Base-by-base conservation (phyloP, 2,888 invertebrate genomes). In the Tetanocera ferruginea region DNA sequence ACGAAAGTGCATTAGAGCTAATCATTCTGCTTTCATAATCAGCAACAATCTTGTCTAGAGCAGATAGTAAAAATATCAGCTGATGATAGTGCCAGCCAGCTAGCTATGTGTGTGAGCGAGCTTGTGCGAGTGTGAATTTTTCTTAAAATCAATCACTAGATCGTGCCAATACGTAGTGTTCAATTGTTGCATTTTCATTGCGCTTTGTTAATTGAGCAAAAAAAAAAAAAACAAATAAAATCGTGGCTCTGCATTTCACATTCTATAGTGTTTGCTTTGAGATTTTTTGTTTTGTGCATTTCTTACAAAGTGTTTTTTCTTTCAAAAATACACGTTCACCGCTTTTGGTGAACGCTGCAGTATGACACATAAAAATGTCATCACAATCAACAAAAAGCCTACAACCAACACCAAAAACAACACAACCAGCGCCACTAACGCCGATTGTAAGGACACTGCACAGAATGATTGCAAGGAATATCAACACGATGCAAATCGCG, bases 401-500 rank as follows among this genome's bases (percentile, higher is more conserved):
- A 31, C 52, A 8, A 51, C 25, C 14, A 49, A 17, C 28, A 31
- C 52, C 25, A 31, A 17, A 25, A 17, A 11, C n/a, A 51, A 25
- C 52, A 62, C 34, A 28, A 55, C 19, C 5, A n/a, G 3, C 34
- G n/a, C 17, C 55, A 52, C n/a, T n/a, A n/a, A n/a, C n/a, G n/a
- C 1, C 34, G 51, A 11, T 14, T 19, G n/a, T 34, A n/a, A 34
- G 11, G 64, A 74, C 11, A 25, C 57, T 5, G 57, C 60, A 25
- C 49, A 49, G 9, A 25, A 55, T 4, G 49, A 37, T 14, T 17
- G 6, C 8, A 60, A 60, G 17, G 80, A 80, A 60, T 80, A 81
- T 51, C 75, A 78, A n/a, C 82, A 80, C 9, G 89, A 89, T 82
- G 82, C 34, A 19, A 83, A 87, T 77, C 86, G 93, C 55, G 95